A percentile compares a stretch with the other conserved stretches of the same genome.
These are phyloP conservation scores for Drosophila pseudotakahashii DNA, from an alignment of 2,888 invertebrate species.

Conservation along the genomic window DNA sequence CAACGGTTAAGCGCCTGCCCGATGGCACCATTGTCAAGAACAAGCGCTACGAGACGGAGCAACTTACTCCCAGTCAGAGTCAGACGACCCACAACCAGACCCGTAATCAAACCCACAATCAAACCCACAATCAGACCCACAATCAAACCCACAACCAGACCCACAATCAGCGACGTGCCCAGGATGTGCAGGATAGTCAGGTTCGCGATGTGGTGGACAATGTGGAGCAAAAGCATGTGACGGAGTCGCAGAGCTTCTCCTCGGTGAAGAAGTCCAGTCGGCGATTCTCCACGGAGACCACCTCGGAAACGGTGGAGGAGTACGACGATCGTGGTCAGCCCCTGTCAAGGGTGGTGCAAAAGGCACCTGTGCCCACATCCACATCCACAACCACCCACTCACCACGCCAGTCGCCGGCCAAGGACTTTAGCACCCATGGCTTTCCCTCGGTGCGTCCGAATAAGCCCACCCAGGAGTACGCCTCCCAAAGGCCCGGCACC, in stretches of 20 bases:
- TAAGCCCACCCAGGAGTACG: conserved; percentile 73
- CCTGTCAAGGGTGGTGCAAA: conserved; percentile 24
- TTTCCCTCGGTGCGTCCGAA: conserved; percentile 77
- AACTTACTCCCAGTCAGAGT: conserved; percentile 53
- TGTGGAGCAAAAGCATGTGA: conserved; percentile 58
- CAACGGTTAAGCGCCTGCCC: conserved; percentile 88
- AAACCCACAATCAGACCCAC: conserved; percentile 27
- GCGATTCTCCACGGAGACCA: conserved; percentile 81
- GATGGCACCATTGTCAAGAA: conserved; percentile 89
- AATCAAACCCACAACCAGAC: conserved; percentile 48
- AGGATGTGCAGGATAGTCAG: conserved; percentile 34
- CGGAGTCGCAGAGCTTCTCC: conserved; percentile 73
- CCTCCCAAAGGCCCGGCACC: conserved; percentile 57
- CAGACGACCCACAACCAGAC: conserved; percentile 45
- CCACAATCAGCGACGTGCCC: conserved; percentile 32
- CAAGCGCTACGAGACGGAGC: conserved; percentile 87
- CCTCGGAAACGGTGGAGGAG: conserved; percentile 81
- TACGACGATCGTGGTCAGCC: conserved; percentile 59
- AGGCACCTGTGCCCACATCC: conserved; percentile 3
- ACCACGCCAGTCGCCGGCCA: conserved; percentile 47
- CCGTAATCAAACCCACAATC: conserved; percentile 4
- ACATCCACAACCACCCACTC: conserved; percentile 9
- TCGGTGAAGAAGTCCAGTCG: conserved; percentile 81
- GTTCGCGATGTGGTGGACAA: conserved; percentile 77
- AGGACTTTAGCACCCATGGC: conserved; percentile 76